phyloP scores from a whole-genome alignment of 2,797 vertebrate genomes.

The Centroberyx gerrardi region DNA sequence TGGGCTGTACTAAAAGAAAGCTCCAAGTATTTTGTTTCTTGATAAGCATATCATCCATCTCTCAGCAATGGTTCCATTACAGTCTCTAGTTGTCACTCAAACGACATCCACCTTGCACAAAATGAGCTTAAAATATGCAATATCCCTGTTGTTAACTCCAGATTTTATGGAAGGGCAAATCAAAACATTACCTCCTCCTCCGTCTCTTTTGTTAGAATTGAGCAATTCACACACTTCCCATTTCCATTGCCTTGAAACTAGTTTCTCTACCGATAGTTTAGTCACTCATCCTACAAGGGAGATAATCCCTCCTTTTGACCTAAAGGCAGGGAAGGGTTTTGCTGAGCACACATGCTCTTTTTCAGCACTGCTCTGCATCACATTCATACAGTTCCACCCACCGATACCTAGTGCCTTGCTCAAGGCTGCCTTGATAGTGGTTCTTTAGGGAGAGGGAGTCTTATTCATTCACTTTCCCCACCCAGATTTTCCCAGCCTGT shows the following conservation, averaged over 20 bases:
- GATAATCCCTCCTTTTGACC: not conserved
- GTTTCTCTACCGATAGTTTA: not conserved
- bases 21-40: too few species aligned
- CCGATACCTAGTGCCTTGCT: not conserved
- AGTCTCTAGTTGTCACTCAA: too few species aligned
- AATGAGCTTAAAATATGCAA: too few species aligned
- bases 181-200: conserved; percentile 23
- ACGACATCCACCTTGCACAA: too few species aligned
- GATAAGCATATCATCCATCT: too few species aligned
- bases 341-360: conserved; percentile 6
- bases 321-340: not conserved
- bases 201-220: conserved; percentile 30
- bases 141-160: not conserved
- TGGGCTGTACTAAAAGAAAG: too few species aligned
- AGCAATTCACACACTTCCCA: not conserved
- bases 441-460: conserved; percentile 1
- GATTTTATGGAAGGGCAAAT: conserved; percentile 12
- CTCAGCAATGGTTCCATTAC: too few species aligned
- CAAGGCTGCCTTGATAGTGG: not conserved
- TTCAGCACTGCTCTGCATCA: conserved; percentile 3
- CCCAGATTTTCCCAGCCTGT: conserved; percentile 26
- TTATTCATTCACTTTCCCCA: conserved; percentile 31
- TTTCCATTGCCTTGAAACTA: not conserved
- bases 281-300: not conserved
- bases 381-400: not conserved